Evolutionary conservation across 2,888 invertebrate genomes (phyloP), one percentile per base, ranked within the genome.

Genomic region (Callyntrura sp.): DNA sequence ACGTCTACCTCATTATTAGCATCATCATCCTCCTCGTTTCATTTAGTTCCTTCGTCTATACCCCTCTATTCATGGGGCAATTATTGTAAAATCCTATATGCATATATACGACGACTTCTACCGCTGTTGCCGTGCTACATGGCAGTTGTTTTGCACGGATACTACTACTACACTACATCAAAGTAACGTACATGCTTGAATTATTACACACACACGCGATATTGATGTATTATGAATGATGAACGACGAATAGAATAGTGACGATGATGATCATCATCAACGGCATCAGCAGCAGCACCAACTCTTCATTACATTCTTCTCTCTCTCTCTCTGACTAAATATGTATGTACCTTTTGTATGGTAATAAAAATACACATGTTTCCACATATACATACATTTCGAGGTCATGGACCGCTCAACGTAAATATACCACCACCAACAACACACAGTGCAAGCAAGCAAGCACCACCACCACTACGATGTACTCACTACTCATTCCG

Each of bases 361-460:
- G 57, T 17, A 87, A 79, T 76, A 78, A 51, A 76, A 57, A 70
- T 60, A 88, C 83, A 79, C 76, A 88, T 88, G 83, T 60, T 62
- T 81, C 28, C 87, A 81, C 57, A 79, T 43, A 78, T 87, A 87
- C 76, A 88, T 88, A 88, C 83, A 88, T 88, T 83, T 88, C 76
- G 88, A 88, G 88, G 88, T 88, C 88, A 88, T 88, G 88, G 88
- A 88, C 88, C 88, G 88, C 88, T 85, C 68, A 88, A 70, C 88
- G 82, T 88, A 88, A 88, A 88, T 88, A 88, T 55, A 84, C 51
- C 84, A 55, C 65, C 83, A 82, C 45, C 82, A 82, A 28, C 78
- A 79, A 14, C 14, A 23, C 45, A 20, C n/a, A n/a, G n/a, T n/a
- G n/a, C n/a, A n/a, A n/a, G n/a, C 45, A 12, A 9, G 35, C 51